These are phyloP conservation scores for Rhincodon typus DNA, from an alignment of 2,797 vertebrate species.

Conservation along the genomic window DNA sequence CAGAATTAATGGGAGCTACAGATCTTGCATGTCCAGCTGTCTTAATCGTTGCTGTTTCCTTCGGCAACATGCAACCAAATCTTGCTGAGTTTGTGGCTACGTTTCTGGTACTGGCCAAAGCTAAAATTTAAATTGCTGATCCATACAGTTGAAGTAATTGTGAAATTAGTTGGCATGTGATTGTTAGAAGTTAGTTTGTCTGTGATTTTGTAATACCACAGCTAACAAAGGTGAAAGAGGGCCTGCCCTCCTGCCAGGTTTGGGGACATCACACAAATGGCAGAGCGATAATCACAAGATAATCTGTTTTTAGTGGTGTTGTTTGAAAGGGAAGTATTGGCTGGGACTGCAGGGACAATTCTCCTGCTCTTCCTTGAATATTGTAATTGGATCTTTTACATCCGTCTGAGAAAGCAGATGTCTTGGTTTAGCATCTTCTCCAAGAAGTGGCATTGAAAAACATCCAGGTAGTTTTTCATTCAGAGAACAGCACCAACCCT, in stretches of 20 bases:
- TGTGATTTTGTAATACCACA: too few species aligned
- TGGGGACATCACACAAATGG: neutral
- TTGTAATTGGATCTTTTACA: neutral
- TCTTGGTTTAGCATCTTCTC: neutral
- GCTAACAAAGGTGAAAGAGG: neutral
- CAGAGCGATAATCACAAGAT: neutral
- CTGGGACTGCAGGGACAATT: neutral
- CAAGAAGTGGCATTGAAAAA: neutral
- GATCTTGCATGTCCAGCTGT: too few species aligned
- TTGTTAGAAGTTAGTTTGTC: neutral
- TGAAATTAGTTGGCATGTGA: neutral
- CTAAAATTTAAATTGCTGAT: neutral
- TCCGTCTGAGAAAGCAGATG: neutral
- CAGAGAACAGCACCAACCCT: neutral
- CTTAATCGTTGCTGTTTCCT: too few species aligned
- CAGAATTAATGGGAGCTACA: neutral
- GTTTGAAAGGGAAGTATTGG: neutral
- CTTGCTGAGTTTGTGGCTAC: neutral
- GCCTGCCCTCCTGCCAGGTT: neutral
- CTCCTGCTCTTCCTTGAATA: neutral
- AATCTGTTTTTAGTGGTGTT: neutral
- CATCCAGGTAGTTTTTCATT: neutral
- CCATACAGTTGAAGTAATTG: neutral
- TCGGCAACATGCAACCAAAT: neutral
- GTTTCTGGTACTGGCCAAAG: neutral